These are phyloP conservation scores for Lasioglossum villosulum DNA, from an alignment of 2,888 invertebrate genomes.

Conservation along the genomic window DNA sequence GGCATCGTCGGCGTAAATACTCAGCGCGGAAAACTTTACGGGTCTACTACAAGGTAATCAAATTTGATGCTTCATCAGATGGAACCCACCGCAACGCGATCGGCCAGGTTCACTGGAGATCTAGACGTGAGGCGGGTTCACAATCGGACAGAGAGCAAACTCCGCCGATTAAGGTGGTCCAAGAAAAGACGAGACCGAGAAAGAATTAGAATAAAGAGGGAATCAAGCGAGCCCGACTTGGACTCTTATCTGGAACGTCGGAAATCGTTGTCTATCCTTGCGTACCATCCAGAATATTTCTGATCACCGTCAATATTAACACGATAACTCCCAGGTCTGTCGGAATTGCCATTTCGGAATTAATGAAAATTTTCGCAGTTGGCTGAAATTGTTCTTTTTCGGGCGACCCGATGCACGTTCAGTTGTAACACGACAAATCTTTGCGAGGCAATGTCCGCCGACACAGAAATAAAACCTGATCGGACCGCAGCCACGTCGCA, in stretches of 20 bases:
- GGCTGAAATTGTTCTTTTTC: neutral
- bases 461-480: neutral
- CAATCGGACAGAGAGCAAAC: neutral
- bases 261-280: neutral
- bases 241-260: neutral
- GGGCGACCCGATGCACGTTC: neutral
- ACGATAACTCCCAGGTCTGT: neutral
- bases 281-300: neutral
- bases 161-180: neutral
- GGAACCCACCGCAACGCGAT: neutral
- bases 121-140: neutral
- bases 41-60: neutral
- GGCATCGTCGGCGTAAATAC: neutral
- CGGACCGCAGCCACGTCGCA: neutral
- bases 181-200: neutral
- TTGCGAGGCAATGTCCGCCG: neutral
- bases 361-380: neutral
- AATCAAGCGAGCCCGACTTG: neutral
- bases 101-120: neutral
- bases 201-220: neutral
- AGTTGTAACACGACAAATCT: neutral
- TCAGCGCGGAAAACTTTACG: neutral
- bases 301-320: neutral
- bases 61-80: conserved; percentile 6
- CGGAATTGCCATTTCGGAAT: neutral